Evolutionary conservation across 2,888 invertebrate genomes (phyloP).

Genomic region (Dryobota labecula): DNA sequence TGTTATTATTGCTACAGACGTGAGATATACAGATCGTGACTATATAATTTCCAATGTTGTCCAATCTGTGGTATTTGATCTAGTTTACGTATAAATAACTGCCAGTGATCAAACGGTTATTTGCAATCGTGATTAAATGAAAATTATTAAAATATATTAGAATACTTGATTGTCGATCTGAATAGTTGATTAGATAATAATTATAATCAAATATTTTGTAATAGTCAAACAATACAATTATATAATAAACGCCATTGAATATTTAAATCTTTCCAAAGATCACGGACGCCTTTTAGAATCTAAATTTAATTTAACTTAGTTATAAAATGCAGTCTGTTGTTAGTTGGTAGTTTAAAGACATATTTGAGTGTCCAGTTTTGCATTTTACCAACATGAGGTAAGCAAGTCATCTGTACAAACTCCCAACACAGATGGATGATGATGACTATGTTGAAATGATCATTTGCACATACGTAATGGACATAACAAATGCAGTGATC

Average conservation of each 20-base stretch:
- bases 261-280: slow-evolving; percentile 28
- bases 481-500: slow-evolving; percentile 57
- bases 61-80: slow-evolving; percentile 5
- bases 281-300: slow-evolving; percentile 12
- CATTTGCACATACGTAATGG: slow-evolving; percentile 56
- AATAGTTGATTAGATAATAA: slow-evolving; percentile 52
- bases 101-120: slow-evolving; percentile 6
- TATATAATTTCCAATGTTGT: slow-evolving; percentile 33
- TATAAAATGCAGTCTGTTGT: background rate
- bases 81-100: slow-evolving; percentile 19
- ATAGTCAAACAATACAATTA: slow-evolving; percentile 42
- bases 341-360: background rate
- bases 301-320: background rate
- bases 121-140: slow-evolving; percentile 24
- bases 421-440: slow-evolving; percentile 22
- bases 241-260: slow-evolving; percentile 29
- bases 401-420: slow-evolving; percentile 24
- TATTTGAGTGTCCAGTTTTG: background rate
- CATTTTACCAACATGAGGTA: slow-evolving; percentile 1
- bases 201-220: slow-evolving; percentile 34
- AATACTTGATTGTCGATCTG: slow-evolving; percentile 41
- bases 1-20: slow-evolving; percentile 20
- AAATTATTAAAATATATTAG: slow-evolving; percentile 28
- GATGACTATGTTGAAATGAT: slow-evolving; percentile 50
- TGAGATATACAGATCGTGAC: slow-evolving; percentile 44